Conservation (phyloP, 2,888 invertebrate genomes). For the Molorchus minor region DNA sequence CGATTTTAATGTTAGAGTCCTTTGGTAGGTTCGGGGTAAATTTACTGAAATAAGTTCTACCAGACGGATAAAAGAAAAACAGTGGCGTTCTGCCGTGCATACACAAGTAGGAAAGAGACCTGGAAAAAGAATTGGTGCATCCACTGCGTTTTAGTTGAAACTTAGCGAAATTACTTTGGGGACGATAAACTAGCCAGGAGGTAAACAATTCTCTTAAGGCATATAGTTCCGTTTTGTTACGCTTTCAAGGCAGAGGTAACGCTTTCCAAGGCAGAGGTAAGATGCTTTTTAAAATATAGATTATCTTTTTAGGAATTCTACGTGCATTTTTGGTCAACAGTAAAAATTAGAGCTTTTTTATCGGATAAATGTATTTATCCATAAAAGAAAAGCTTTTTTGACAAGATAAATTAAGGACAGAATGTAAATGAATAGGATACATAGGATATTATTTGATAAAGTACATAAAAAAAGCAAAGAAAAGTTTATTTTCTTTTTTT, state of each 20-base stretch:
- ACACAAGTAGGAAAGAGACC: slow-evolving; percentile 8
- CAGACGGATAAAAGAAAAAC: not conserved
- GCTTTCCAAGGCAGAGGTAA: slow-evolving; percentile 1
- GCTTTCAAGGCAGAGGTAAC: no score
- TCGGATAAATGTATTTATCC: no score
- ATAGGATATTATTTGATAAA: no score
- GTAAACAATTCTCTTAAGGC: slow-evolving; percentile 24
- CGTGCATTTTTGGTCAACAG: no score
- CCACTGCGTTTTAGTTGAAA: slow-evolving; percentile 9
- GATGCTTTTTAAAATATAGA: slow-evolving; percentile 19
- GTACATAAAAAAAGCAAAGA: no score
- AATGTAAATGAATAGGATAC: no score
- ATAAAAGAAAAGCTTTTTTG: no score
- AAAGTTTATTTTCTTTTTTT: no score
- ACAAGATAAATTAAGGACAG: no score
- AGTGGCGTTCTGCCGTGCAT: not conserved
- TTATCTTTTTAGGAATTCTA: slow-evolving; percentile 18
- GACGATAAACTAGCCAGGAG: slow-evolving; percentile 23
- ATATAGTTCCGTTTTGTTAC: slow-evolving; percentile 22
- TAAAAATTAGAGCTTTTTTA: no score
- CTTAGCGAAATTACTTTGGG: slow-evolving; percentile 23
- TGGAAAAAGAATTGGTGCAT: slow-evolving; percentile 4
- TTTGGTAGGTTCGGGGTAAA: not conserved
- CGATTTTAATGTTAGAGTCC: not conserved
- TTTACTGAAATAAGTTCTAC: no score